These are phyloP conservation scores for Zalophus californianus DNA, from an alignment of 2,797 vertebrate species.

Conservation along the genomic window DNA sequence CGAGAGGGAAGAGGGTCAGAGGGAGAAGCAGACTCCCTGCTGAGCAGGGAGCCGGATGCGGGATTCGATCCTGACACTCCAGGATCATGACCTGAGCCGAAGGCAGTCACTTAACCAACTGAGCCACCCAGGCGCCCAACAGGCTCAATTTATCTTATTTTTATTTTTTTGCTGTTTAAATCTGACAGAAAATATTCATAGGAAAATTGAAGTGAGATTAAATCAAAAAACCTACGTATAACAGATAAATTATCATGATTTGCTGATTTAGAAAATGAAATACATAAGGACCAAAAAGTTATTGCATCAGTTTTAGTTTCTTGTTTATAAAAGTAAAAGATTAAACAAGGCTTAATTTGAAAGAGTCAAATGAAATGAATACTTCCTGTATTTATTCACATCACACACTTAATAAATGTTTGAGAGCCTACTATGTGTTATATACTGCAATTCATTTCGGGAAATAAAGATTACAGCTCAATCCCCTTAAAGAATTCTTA, in stretches of 20 bases:
- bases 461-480: not conserved
- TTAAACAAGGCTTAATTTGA: not conserved
- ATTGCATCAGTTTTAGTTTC: not conserved
- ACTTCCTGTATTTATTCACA: not conserved
- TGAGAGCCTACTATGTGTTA: not conserved
- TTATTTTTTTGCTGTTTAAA: not conserved
- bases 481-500: not conserved
- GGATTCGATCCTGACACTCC: too few relatives aligned
- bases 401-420: not conserved
- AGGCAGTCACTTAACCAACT: too few relatives aligned
- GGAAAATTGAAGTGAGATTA: not conserved
- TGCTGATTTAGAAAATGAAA: constrained; percentile 29
- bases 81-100: too few relatives aligned
- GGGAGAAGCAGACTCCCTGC: too few relatives aligned
- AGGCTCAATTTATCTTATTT: too few relatives aligned
- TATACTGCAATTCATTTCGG: not conserved
- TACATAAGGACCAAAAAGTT: not conserved
- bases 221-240: not conserved
- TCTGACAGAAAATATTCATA: not conserved
- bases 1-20: too few relatives aligned
- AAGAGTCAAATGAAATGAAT: constrained; percentile 6
- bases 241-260: not conserved
- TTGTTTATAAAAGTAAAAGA: not conserved
- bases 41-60: too few relatives aligned
- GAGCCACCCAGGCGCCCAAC: too few relatives aligned